Evolutionary conservation across 2,888 invertebrate genomes (phyloP), one percentile per base, ranked within the genome.

Genomic region (Andrena marginata): DNA sequence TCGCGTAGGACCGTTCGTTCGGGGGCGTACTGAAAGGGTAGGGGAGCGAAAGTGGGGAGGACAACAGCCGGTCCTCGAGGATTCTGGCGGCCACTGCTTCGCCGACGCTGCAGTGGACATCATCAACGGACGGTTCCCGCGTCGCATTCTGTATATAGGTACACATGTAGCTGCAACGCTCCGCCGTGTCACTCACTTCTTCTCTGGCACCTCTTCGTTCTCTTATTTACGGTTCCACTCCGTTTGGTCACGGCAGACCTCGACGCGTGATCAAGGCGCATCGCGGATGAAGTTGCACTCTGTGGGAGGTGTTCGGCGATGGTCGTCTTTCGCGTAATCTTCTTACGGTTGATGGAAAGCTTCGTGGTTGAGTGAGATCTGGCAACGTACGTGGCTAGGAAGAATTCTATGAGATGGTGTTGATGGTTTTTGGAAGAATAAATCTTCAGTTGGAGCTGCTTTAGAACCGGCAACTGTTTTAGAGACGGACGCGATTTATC

Each of bases 1-100:
- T 73, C 64, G 73, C 48, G 80, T 81, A 74, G 71, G 71, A 68
- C 63, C 78, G 76, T 62, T 23, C 20, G 26, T 73, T 76, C 73
- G 64, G 85, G 71, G 74, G 75, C 68, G 78, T 69, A 76, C 35
- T 33, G 68, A 62, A 77, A 60, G 74, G 74, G 60, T 54, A 77
- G 71, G 81, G 71, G 48, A 74, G 64, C 33, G 68, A 59, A 33
- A 62, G 74, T 35, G 87, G 83, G 82, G 72, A 77, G 86, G 85
- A 81, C 90, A 91, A 92, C 92, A 92, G 93, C 91, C 92, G 93
- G 92, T 92, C 90, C 87, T 87, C 90, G 92, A 87, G 87, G 89
- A 90, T 88, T 90, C 77, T 79, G 81, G 87, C 89, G 88, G 90
- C 90, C 92, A 91, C 91, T 91, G 83, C 87, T 85, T 80, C 83